Evolutionary conservation across 1,140 invertebrate genomes (phyloP).

Genomic region (Drosophila repleta): DNA sequence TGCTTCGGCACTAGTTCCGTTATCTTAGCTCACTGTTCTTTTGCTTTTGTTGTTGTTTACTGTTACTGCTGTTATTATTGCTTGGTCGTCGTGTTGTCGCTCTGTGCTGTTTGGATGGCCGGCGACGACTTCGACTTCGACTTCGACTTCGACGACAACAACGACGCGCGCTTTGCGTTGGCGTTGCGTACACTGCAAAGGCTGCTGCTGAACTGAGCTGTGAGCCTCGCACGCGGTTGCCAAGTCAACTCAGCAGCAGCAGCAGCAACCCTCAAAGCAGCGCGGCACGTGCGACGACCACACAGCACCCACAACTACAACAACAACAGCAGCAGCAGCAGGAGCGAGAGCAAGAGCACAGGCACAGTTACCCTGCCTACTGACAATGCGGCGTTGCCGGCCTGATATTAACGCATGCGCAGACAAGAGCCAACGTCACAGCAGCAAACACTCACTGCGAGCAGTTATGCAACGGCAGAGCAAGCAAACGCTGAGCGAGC

Average conservation of each 20-base stretch:
- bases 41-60: conserved; percentile 5
- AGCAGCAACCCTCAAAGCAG: conserved; percentile 28
- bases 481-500: background rate
- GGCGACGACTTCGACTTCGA: conserved; percentile 53
- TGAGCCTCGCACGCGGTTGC: conserved; percentile 45
- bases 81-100: conserved; percentile 39
- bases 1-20: conserved; percentile 16
- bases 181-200: conserved; percentile 61
- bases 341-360: background rate
- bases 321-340: conserved; percentile 10
- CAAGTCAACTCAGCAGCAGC: conserved; percentile 54
- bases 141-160: conserved; percentile 55
- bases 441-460: conserved; percentile 36
- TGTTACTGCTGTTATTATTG: conserved; percentile 23
- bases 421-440: conserved; percentile 25
- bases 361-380: conserved; percentile 37
- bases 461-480: conserved; percentile 25
- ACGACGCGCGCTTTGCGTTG: conserved; percentile 57
- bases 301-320: conserved; percentile 46
- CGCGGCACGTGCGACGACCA: conserved; percentile 44
- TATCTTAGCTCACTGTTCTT: conserved; percentile 7
- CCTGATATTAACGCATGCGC: conserved; percentile 55
- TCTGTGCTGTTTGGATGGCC: conserved; percentile 36
- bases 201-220: conserved; percentile 74
- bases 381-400: conserved; percentile 58